Conservation (phyloP, 2,113 vertebrate genomes). For the Symphodus melops region DNA sequence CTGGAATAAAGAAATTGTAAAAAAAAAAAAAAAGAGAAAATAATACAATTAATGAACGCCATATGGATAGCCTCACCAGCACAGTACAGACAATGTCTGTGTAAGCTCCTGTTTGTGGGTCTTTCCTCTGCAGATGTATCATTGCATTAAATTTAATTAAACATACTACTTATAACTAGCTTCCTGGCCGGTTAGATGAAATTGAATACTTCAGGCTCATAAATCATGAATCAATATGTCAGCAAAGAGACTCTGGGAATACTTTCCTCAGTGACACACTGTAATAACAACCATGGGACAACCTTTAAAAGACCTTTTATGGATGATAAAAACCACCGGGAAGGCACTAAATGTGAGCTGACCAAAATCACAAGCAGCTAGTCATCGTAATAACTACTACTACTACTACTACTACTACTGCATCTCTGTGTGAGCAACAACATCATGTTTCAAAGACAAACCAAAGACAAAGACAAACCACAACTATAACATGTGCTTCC, state of each 20-base stretch:
- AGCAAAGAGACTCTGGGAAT: constrained; percentile 63
- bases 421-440: constrained; percentile 29
- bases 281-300: constrained; percentile 21
- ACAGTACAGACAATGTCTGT: constrained; percentile 33
- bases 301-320: constrained; percentile 66
- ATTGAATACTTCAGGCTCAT: constrained; percentile 71
- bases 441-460: constrained; percentile 2
- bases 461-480: constrained; percentile 30
- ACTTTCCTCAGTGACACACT: constrained; percentile 45
- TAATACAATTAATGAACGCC: constrained; percentile 45
- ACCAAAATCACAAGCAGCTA: constrained; percentile 42
- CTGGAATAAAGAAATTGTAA: constrained; percentile 2
- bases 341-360: constrained; percentile 43
- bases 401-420: too few species aligned
- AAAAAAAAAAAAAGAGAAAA: constrained; percentile 1
- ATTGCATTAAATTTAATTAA: constrained; percentile 76
- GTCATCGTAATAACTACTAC: constrained; percentile 29
- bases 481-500: neutral
- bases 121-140: constrained; percentile 57
- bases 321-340: constrained; percentile 56
- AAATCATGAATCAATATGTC: constrained; percentile 77
- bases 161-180: constrained; percentile 63
- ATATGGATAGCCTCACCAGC: constrained; percentile 43
- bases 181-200: constrained; percentile 68
- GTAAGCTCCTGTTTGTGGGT: constrained; percentile 10